Percentiles rank a stretch among this genome's conserved stretches.
These are phyloP conservation scores for Aculops lycopersici DNA, from an alignment of 1,140 invertebrate genomes.

Conservation along the genomic window DNA sequence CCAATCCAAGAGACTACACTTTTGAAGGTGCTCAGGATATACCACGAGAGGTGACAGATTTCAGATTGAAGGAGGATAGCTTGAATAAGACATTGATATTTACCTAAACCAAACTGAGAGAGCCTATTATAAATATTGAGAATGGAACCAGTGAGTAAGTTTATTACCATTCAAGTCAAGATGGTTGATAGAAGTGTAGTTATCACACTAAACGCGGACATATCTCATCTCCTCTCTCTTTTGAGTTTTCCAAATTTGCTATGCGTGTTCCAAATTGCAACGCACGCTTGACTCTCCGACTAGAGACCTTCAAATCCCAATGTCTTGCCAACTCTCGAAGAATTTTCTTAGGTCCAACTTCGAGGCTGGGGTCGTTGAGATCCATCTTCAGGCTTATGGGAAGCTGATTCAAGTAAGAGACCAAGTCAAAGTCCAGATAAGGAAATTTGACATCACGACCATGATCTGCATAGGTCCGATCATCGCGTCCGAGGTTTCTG, in stretches of 20 bases:
- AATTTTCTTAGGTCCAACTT: conserved; percentile 49
- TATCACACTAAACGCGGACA: neutral
- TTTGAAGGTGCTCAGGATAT: too few species aligned
- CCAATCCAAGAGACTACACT: too few species aligned
- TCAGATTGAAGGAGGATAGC: too few species aligned
- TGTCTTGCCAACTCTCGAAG: conserved; percentile 25
- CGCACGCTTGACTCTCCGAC: conserved; percentile 63
- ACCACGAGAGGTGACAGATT: too few species aligned
- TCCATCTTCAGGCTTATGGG: conserved; percentile 39
- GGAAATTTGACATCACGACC: conserved; percentile 32
- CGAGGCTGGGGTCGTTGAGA: conserved; percentile 24
- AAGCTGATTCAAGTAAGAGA: conserved; percentile 31
- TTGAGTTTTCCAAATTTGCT: conserved; percentile 38
- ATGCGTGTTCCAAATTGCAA: conserved; percentile 93
- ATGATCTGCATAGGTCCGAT: conserved; percentile 29
- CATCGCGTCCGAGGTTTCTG: conserved; percentile 72
- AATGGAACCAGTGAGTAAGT: too few species aligned
- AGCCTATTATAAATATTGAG: too few species aligned
- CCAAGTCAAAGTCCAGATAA: conserved; percentile 69
- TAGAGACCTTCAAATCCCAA: too few species aligned
- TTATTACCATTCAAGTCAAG: too few species aligned
- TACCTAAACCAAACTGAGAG: too few species aligned
- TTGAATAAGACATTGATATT: too few species aligned
- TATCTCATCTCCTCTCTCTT: conserved; percentile 32
- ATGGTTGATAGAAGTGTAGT: too few species aligned